These are phyloP conservation scores for Phalacrocorax carbo DNA, from an alignment of 2,113 vertebrate genomes.

Conservation along the genomic window DNA sequence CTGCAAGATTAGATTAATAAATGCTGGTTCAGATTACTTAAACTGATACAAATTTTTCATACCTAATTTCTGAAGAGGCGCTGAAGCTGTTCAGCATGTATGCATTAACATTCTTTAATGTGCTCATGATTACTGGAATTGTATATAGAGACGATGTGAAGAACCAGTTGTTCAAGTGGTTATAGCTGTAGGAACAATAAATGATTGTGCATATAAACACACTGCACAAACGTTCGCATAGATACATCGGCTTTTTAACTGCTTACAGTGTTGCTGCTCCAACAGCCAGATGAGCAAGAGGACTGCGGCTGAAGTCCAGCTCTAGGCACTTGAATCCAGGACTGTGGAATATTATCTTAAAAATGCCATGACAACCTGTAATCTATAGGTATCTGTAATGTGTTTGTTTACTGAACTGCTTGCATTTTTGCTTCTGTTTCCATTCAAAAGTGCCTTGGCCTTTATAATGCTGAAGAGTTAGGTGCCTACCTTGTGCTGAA, in stretches of 20 bases:
- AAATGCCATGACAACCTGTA: neutral
- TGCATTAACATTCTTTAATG: neutral
- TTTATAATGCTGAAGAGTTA: neutral
- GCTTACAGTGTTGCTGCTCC: neutral
- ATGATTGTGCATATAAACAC: conserved; percentile 23
- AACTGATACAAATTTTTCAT: neutral
- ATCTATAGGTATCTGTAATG: neutral
- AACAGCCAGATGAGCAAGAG: neutral
- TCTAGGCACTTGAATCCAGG: neutral
- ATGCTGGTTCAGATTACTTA: neutral
- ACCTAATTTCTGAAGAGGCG: neutral
- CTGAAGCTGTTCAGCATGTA: neutral
- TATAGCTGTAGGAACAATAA: conserved; percentile 17
- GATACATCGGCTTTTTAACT: neutral
- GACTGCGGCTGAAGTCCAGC: neutral
- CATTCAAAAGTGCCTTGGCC: neutral
- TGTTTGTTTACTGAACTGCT: neutral
- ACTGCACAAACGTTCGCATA: neutral
- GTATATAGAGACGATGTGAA: neutral
- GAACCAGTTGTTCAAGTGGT: conserved; percentile 50
- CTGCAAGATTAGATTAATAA: neutral
- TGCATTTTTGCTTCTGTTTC: neutral
- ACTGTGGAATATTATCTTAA: neutral
- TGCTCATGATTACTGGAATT: neutral
- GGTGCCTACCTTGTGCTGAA: neutral